Base-by-base conservation (phyloP, 1,140 invertebrate genomes). In the Lucilia cuprina region DNA sequence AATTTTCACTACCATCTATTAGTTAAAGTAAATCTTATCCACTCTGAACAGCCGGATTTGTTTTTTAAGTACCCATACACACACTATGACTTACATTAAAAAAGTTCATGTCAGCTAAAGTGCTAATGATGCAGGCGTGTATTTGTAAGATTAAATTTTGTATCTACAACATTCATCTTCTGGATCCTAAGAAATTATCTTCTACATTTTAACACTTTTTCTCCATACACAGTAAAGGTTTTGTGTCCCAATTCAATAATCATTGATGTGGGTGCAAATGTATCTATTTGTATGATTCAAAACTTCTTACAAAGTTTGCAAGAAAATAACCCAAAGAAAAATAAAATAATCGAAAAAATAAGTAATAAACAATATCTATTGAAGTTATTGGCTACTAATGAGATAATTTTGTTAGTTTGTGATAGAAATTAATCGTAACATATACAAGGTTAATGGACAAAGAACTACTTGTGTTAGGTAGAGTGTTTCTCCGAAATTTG, bases 61-160 rank as follows among this genome's bases (percentile, higher is more conserved):
- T 41, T 41, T 41, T 5, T 41, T 30, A 30, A 41, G 3, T 41
- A 10, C 50, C 4, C 50, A 14, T 13, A 55, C 50, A 17, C 17
- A 55, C 2, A 7, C 5, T 3, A 41, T 2, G 3, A 30, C 3
- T 3, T 30, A 41, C 41, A 41, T 41, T 77, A 34, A 77, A 77
- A 77, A 14, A 47, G 74, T 77, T 77, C 30, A 30, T 77, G 74
- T 77, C 74, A 77, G 74, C 74, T 77, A 77, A 77, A 77, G 74
- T 77, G 74, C 74, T 77, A 77, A 77, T 77, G 74, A 77, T 77
- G 74, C 74, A 77, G 74, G 74, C 74, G 34, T 77, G 74, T 55
- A 12, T 55, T 55, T 55, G 13, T 55, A 10, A 55, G 50, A 55
- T 55, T 55, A 55, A 12, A 2, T 55, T n/a, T 30, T 74, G 25